Conservation (phyloP, 2,888 invertebrate species). For the Ecdyonurus torrentis region DNA sequence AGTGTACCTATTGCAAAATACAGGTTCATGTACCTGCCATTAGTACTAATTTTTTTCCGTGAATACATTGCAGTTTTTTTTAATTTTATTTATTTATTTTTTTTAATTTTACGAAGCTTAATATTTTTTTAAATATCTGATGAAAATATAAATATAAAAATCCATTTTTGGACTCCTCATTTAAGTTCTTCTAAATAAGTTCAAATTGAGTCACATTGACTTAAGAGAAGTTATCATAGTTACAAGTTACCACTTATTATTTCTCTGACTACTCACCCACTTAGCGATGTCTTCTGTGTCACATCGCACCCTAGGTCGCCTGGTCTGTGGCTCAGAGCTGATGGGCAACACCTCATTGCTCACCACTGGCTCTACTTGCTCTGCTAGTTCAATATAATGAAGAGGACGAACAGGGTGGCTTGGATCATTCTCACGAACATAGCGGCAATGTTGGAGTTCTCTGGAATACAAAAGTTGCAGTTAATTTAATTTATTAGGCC, state of each 20-base stretch:
- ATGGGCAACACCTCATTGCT: constrained; percentile 26
- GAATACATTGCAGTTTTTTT: too few species aligned
- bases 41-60: too few species aligned
- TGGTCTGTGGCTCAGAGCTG: constrained; percentile 33
- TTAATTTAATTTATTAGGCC: too few species aligned
- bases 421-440: constrained; percentile 29
- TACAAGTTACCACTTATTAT: too few species aligned
- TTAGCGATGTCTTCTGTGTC: constrained; percentile 51
- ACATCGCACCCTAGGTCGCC: constrained; percentile 61
- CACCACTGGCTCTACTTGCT: constrained; percentile 32
- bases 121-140: neutral
- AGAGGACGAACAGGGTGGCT: constrained; percentile 23
- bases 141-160: neutral
- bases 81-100: too few species aligned
- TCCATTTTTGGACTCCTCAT: too few species aligned
- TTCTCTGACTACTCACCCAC: constrained; percentile 30
- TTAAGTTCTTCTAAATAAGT: too few species aligned
- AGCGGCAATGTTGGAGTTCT: constrained; percentile 48
- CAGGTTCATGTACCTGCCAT: too few species aligned
- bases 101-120: neutral
- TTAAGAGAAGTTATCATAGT: too few species aligned
- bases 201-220: too few species aligned
- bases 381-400: constrained; percentile 53
- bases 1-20: too few species aligned
- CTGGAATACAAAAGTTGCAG: too few species aligned